Percentiles rank a stretch among this genome's conserved stretches.
Conservation (phyloP, 2,113 vertebrate species). For the Aegotheles bennettii region DNA sequence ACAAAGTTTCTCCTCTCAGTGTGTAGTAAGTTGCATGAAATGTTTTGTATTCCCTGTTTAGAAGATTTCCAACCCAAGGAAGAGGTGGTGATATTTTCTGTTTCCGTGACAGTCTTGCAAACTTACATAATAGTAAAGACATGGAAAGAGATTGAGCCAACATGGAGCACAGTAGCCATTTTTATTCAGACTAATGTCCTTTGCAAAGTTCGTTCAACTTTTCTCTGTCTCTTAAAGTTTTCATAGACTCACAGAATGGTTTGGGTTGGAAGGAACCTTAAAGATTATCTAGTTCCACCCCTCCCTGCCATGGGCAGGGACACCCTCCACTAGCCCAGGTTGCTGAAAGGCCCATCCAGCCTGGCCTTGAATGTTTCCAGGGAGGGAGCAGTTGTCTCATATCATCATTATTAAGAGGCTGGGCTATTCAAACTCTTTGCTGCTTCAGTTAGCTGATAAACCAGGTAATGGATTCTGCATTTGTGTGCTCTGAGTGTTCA, state of each 20-base stretch:
- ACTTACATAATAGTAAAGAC: neutral
- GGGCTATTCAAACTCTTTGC: neutral
- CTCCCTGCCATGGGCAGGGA: no score
- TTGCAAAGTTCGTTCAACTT: neutral
- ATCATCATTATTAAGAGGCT: neutral
- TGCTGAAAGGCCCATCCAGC: no score
- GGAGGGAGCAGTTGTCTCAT: neutral
- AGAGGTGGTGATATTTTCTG: neutral
- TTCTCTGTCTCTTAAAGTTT: neutral
- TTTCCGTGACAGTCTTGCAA: neutral
- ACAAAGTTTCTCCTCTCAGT: neutral
- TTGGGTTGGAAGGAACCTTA: no score
- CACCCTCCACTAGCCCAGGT: no score
- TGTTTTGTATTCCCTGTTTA: neutral
- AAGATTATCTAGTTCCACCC: no score
- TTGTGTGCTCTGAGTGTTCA: neutral
- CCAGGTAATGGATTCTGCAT: neutral
- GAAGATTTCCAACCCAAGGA: neutral
- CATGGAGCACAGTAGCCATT: neutral
- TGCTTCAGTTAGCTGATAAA: neutral
- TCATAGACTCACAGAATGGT: neutral
- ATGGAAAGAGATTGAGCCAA: neutral
- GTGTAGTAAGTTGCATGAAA: neutral
- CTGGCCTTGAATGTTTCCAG: no score
- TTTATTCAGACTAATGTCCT: neutral